Base-by-base conservation (phyloP, 1,140 invertebrate genomes). In the Rhagoletis zephyria region DNA sequence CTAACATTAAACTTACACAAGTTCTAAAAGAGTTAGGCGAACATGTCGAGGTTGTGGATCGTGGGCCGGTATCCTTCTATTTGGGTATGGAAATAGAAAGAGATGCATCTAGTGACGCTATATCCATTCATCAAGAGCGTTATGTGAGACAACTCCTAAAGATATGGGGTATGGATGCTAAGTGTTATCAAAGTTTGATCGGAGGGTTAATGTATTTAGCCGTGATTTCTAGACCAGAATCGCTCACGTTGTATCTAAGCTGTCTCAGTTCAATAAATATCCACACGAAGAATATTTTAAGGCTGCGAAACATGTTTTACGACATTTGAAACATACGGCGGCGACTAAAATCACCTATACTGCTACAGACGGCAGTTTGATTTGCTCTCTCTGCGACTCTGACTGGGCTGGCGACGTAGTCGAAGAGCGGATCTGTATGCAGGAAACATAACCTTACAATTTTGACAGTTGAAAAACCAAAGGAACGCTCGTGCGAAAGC, bases 221-320 rank as follows among this genome's bases (percentile, higher is more conserved):
- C 30, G 64, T 67, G 16, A 67, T 67, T 67, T 67, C 64, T 19
- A 67, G 64, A 40, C 42, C 42, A 16, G 30, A 30, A 30, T 30
- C 30, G 30, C 30, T 30, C 0, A 30, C 30, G 30, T 30, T 30
- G 30, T 30, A 30, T 30, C 30, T 30, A 30, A 30, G 30, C 30
- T 30, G 30, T 30, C 30, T 30, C 30, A 30, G 30, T 30, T 30
- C 30, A 30, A 30, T 30, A 30, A 40, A 1, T 42, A 81, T 81
- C 42, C 74, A 45, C 9, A 42, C 42, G 4, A 48, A 81, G 4
- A 81, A 51, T 42, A 30, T 12, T 51, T 45, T 81, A 16, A 42
- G 42, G 40, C 74, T 40, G 74, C 74, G 4, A 81, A 81, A n/a
- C 74, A 81, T 45, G 30, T 81, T 42, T 48, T 81, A 42, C 74